Percentiles rank a stretch among this genome's conserved stretches.
Evolutionary conservation across 2,888 invertebrate species (phyloP).

Genomic region (Amphipoea lucens): DNA sequence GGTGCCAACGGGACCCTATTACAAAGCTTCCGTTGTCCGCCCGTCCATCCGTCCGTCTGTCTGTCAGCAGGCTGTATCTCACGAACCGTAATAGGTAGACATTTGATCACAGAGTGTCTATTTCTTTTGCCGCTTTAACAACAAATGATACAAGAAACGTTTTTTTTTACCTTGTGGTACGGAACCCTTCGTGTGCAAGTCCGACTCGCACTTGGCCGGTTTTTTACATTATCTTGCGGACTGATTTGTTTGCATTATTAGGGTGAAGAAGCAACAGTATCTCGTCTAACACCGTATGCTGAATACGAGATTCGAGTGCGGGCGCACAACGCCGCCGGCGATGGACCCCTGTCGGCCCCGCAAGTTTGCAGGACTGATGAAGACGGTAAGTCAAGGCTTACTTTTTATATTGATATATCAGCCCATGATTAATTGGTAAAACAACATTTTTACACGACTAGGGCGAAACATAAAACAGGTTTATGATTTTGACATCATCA

Average conservation of each 20-base stretch:
- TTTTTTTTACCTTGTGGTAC: not conserved
- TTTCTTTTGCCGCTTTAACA: no score
- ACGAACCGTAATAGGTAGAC: no score
- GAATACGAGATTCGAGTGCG: conserved; percentile 96
- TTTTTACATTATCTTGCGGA: not conserved
- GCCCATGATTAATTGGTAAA: not conserved
- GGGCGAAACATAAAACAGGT: not conserved
- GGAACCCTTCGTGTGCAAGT: no score
- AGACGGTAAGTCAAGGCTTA: conserved; percentile 91
- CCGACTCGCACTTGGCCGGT: not conserved
- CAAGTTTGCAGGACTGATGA: conserved; percentile 95
- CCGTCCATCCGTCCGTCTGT: not conserved
- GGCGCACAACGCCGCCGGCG: conserved; percentile 96
- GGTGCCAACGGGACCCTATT: no score
- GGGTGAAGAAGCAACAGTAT: conserved; percentile 94
- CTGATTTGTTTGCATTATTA: conserved; percentile 64
- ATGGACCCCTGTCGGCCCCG: conserved; percentile 94
- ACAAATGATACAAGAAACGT: not conserved
- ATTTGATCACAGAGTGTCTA: no score
- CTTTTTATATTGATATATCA: not conserved
- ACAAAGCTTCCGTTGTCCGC: not conserved
- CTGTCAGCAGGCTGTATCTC: no score
- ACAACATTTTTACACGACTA: not conserved
- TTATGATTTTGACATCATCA: not conserved
- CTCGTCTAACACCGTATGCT: conserved; percentile 94